Evolutionary conservation across 2,888 invertebrate genomes (phyloP).

Genomic region (Caenorhabditis uteleia): DNA sequence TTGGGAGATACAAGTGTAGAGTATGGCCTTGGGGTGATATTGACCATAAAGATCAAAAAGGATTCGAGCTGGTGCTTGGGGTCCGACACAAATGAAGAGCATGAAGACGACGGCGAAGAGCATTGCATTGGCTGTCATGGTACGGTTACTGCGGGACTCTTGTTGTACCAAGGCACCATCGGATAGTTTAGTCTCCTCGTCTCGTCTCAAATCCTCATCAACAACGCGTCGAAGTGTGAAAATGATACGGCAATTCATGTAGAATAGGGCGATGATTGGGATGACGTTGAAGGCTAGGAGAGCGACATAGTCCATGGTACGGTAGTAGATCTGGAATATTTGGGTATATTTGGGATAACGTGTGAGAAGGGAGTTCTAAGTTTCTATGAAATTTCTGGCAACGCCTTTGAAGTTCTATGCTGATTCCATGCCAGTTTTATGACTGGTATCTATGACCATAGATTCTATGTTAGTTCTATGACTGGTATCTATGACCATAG

Average conservation of each 20-base stretch:
- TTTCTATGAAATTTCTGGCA: too few species aligned
- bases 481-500: too few species aligned
- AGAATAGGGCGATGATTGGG: slow-evolving; percentile 60
- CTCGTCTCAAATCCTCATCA: slow-evolving; percentile 55
- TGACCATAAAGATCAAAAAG: slow-evolving; percentile 65
- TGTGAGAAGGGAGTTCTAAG: too few species aligned
- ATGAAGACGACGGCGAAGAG: slow-evolving; percentile 69
- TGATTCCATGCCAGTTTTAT: too few species aligned
- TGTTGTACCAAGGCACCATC: slow-evolving; percentile 45
- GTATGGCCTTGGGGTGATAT: slow-evolving; percentile 60
- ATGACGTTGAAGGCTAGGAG: slow-evolving; percentile 65
- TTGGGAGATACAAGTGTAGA: slow-evolving; percentile 66
- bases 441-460: too few species aligned
- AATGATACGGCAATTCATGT: slow-evolving; percentile 62
- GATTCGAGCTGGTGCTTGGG: slow-evolving; percentile 68
- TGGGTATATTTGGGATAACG: too few species aligned
- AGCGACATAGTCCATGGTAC: slow-evolving; percentile 62
- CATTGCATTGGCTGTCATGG: slow-evolving; percentile 67
- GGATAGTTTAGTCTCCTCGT: slow-evolving; percentile 45
- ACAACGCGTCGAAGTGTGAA: slow-evolving; percentile 63
- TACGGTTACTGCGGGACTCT: slow-evolving; percentile 46
- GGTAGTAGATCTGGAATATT: slow-evolving; percentile 66
- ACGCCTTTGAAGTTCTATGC: too few species aligned
- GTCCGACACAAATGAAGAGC: slow-evolving; percentile 67
- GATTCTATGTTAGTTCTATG: too few species aligned